phyloP scores from a whole-genome alignment of 2,888 invertebrate species.

The Drosophila recens region DNA sequence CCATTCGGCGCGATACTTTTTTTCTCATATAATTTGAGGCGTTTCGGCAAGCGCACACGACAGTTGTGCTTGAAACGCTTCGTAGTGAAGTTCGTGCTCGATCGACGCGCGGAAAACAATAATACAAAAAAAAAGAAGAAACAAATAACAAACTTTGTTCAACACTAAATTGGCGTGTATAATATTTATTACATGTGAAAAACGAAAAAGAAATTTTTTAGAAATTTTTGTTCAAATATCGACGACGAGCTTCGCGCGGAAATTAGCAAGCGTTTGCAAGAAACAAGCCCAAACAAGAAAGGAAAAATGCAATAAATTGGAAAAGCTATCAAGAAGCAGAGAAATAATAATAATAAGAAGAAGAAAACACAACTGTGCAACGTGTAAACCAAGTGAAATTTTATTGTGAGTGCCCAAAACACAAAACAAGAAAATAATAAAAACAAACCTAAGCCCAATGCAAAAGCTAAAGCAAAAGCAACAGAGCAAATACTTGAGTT shows the following conservation, averaged over 20 bases:
- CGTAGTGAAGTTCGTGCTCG: slow-evolving; percentile 83
- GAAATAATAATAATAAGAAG: slow-evolving; percentile 29
- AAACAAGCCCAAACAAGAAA: slow-evolving; percentile 62
- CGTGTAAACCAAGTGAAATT: slow-evolving; percentile 70
- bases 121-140: slow-evolving; percentile 29
- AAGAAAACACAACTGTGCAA: slow-evolving; percentile 37
- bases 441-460: slow-evolving; percentile 23
- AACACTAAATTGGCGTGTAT: slow-evolving; percentile 34
- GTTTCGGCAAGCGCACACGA: slow-evolving; percentile 65
- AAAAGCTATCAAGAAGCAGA: slow-evolving; percentile 32
- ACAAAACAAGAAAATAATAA: slow-evolving; percentile 14
- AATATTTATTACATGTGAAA: slow-evolving; percentile 34
- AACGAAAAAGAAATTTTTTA: slow-evolving; percentile 66
- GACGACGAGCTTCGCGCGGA: slow-evolving; percentile 69
- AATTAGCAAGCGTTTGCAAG: slow-evolving; percentile 80
- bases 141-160: slow-evolving; percentile 27
- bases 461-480: slow-evolving; percentile 29
- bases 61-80: slow-evolving; percentile 85
- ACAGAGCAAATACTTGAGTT: slow-evolving; percentile 19
- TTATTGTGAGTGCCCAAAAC: slow-evolving; percentile 43
- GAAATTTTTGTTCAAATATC: slow-evolving; percentile 55
- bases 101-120: slow-evolving; percentile 55
- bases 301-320: slow-evolving; percentile 52
- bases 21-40: slow-evolving; percentile 69
- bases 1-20: slow-evolving; percentile 12